Evolutionary conservation across 2,888 invertebrate genomes (phyloP).

Genomic region (Myathropa florea): DNA sequence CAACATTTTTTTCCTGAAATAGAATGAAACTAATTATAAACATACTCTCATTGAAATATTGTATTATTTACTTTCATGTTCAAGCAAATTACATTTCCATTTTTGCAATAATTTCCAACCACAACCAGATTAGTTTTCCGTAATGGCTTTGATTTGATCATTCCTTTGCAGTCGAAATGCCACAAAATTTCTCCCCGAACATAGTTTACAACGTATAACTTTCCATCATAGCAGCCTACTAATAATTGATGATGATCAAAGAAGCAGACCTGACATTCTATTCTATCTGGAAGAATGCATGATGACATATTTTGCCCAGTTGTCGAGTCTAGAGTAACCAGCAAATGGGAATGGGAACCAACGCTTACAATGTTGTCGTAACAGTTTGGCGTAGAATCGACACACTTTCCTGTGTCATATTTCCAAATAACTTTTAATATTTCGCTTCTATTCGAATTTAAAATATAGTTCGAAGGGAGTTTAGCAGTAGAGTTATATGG

Average conservation of each 20-base stretch:
- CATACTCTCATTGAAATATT: not conserved
- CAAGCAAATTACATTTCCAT: slow-evolving; percentile 76
- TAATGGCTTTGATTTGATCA: slow-evolving; percentile 81
- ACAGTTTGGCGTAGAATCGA: slow-evolving; percentile 89
- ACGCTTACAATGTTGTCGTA: slow-evolving; percentile 81
- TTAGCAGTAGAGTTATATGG: not conserved
- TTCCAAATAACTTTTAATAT: slow-evolving; percentile 28
- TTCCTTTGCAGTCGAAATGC: slow-evolving; percentile 82
- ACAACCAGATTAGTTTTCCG: slow-evolving; percentile 85
- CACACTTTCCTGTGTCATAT: slow-evolving; percentile 84
- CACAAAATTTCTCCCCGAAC: slow-evolving; percentile 83
- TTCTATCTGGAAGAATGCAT: slow-evolving; percentile 84
- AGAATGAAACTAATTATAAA: not conserved
- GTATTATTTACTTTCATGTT: slow-evolving; percentile 72
- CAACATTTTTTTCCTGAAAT: slow-evolving; percentile 61
- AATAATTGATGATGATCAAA: slow-evolving; percentile 81
- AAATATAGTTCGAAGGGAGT: not conserved
- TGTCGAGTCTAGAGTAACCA: slow-evolving; percentile 83
- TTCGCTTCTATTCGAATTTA: not conserved
- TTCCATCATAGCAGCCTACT: slow-evolving; percentile 90
- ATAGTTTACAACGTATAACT: slow-evolving; percentile 85
- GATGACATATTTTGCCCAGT: slow-evolving; percentile 82
- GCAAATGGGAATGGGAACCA: slow-evolving; percentile 88
- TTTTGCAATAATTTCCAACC: slow-evolving; percentile 82
- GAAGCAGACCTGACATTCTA: slow-evolving; percentile 86